Evolutionary conservation across 2,113 vertebrate species (phyloP), one percentile per base, ranked within the genome.

Genomic region (Dasypus novemcinctus): DNA sequence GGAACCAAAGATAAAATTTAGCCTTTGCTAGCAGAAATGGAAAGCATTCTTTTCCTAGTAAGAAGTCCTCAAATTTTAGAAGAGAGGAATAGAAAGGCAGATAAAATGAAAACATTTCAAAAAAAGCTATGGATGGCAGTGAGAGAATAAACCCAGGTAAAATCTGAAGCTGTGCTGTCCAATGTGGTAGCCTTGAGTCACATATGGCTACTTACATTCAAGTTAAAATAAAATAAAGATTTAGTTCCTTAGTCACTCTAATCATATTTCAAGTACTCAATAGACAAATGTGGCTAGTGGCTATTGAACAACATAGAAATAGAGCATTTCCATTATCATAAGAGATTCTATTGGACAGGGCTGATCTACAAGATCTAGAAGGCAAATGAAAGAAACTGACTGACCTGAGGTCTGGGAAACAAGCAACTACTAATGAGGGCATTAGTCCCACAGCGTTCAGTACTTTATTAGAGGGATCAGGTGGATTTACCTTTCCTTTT

Each of bases 401-500:
- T 38, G 18, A 66, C 21, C 4, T 17, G 2, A 2, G 33, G 61
- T 49, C 46, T 75, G 17, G 33, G 83, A 29, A 66, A 72, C 87
- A 57, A 95, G 52, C 6, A 86, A 38, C 41, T 66, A 57, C 41
- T 81, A 86, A 82, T 49, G 79, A 59, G 14, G 71, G 25, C 49
- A 83, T 38, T 43, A 75, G 38, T 36, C 31, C 66, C 27, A 59
- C 0, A 13, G 54, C 64, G 86, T 72, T 61, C 29, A 83, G 43
- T 29, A 63, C 76, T 94, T 83, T 68, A 78, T 14, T 43, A n/a
- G n/a, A 85, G 81, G 43, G 68, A 54, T 93, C 66, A 2, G 13
- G 18, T 64, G 13, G 25, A 87, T 61, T 97, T 99, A 99, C 99
- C 99, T 99, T 99, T 99, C 96, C 99, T 98, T 87, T 98, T 99